These are phyloP conservation scores for Sinelater perroti DNA, from an alignment of 2,888 invertebrate species.

Conservation along the genomic window DNA sequence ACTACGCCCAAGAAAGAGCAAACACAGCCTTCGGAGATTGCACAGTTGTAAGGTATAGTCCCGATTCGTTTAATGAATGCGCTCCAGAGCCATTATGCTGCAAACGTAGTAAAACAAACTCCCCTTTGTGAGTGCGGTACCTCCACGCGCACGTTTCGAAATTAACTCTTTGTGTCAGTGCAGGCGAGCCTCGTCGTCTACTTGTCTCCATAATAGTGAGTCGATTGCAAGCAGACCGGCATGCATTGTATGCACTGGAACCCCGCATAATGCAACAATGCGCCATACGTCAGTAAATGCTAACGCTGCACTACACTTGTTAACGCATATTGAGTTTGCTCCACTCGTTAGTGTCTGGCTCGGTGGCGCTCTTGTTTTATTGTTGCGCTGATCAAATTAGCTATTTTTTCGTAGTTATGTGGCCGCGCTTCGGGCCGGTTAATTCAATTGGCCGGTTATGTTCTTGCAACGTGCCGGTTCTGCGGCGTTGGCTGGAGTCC, in stretches of 20 bases:
- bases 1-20: too few species aligned
- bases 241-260: constrained; percentile 12
- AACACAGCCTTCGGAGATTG: too few species aligned
- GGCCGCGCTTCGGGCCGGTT: background rate
- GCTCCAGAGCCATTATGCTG: too few species aligned
- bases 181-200: constrained; percentile 5
- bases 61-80: too few species aligned
- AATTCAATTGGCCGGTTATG: constrained; percentile 17
- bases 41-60: too few species aligned
- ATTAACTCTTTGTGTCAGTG: constrained; percentile 13
- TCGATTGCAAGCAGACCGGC: constrained; percentile 4
- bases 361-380: constrained; percentile 17
- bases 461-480: constrained; percentile 12
- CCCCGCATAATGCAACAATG: constrained; percentile 16
- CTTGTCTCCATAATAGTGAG: constrained; percentile 17
- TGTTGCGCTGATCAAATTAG: constrained; percentile 21
- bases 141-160: background rate
- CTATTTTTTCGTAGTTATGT: constrained; percentile 16
- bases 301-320: constrained; percentile 37
- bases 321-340: constrained; percentile 41
- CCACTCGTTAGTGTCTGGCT: constrained; percentile 33
- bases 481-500: constrained; percentile 8
- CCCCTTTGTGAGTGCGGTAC: too few species aligned
- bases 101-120: too few species aligned
- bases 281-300: constrained; percentile 24